Percentiles rank a stretch among this genome's conserved stretches.
Evolutionary conservation across 2,888 invertebrate genomes (phyloP).

Genomic region (Leucophora obtusa): DNA sequence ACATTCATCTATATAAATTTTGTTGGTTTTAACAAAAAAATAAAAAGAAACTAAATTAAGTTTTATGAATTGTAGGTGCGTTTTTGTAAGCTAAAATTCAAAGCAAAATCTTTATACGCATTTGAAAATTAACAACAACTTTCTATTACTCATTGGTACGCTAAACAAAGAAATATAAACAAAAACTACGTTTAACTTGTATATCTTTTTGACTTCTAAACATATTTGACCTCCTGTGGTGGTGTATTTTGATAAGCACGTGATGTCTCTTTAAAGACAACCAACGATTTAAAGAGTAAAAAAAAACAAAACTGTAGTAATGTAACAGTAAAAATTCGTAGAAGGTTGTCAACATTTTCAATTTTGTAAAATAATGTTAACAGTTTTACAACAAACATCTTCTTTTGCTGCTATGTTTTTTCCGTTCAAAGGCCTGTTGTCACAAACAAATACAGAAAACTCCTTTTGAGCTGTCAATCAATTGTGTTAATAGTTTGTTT

Average conservation of each 20-base stretch:
- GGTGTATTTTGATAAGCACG: slow-evolving; percentile 57
- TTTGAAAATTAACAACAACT: slow-evolving; percentile 38
- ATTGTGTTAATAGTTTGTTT: slow-evolving; percentile 53
- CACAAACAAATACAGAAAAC: slow-evolving; percentile 43
- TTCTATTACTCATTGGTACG: slow-evolving; percentile 33
- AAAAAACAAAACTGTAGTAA: not conserved
- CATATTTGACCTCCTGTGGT: slow-evolving; percentile 62
- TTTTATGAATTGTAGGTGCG: slow-evolving; percentile 32
- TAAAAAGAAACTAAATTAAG: not conserved
- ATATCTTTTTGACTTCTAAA: slow-evolving; percentile 45
- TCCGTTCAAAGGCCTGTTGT: not conserved
- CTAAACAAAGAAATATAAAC: not conserved
- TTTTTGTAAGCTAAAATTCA: too few relatives aligned
- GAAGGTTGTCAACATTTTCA: slow-evolving; percentile 62
- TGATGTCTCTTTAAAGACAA: slow-evolving; percentile 56
- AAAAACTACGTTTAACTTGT: slow-evolving; percentile 41
- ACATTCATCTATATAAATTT: slow-evolving; percentile 56
- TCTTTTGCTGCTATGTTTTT: slow-evolving; percentile 30
- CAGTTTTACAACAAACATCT: slow-evolving; percentile 52
- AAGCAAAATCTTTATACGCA: slow-evolving; percentile 38
- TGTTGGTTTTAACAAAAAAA: too few relatives aligned
- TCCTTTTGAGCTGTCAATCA: slow-evolving; percentile 64
- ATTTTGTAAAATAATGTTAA: slow-evolving; percentile 50
- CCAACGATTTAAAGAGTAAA: slow-evolving; percentile 25
- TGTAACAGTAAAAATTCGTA: slow-evolving; percentile 54